A percentile compares a stretch with the other conserved stretches of the same genome.
phyloP scores from a whole-genome alignment of 1,140 invertebrate genomes.

The Calliphora vicina region DNA sequence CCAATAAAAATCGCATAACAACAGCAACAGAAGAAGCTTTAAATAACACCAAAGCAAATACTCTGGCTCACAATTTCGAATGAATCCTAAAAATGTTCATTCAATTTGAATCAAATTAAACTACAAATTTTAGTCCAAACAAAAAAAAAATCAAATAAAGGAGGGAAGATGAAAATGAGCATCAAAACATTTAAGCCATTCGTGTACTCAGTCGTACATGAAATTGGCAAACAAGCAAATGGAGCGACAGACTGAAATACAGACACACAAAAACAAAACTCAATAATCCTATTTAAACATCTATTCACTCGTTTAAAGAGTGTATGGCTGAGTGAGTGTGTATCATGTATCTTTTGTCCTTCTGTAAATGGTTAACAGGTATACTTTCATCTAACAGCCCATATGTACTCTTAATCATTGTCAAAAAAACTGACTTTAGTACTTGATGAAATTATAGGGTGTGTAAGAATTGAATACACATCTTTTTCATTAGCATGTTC shows the following conservation, averaged over 20 bases:
- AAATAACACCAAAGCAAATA: no score
- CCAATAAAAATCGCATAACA: background rate
- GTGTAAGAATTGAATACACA: no score
- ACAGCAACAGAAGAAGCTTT: no score
- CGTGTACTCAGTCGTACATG: constrained; percentile 2
- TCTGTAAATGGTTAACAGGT: background rate
- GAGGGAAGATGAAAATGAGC: background rate
- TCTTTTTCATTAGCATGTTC: no score
- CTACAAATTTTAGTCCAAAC: background rate
- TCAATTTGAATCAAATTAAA: background rate
- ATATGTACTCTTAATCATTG: background rate
- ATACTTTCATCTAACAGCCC: background rate
- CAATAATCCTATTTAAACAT: background rate
- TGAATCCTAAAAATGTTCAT: background rate
- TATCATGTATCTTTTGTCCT: background rate
- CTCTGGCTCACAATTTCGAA: no score
- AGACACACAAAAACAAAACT: background rate
- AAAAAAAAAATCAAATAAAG: background rate
- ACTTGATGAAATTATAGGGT: no score
- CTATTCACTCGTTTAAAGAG: background rate
- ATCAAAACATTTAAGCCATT: background rate
- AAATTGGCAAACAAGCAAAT: constrained; percentile 21
- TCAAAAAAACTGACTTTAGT: background rate
- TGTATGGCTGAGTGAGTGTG: background rate
- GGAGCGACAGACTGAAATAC: background rate